Percentiles rank a stretch among this genome's conserved stretches.
Evolutionary conservation across 2,888 invertebrate species (phyloP).

Genomic region (Idaea biselata): DNA sequence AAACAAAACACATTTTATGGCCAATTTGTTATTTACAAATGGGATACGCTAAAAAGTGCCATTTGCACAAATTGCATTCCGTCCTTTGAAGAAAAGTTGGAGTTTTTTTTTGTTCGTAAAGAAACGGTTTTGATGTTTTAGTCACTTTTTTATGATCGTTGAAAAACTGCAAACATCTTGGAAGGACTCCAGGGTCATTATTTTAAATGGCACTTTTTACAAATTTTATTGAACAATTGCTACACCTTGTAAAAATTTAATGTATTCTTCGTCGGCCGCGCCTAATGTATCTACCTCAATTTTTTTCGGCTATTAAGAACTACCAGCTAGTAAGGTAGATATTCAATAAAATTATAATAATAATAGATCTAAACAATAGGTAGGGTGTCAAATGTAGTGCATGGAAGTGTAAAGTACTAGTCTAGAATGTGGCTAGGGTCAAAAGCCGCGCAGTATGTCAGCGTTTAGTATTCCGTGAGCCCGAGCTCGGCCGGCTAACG

Average conservation of each 20-base stretch:
- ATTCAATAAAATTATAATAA: not conserved
- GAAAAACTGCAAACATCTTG: slow-evolving; percentile 54
- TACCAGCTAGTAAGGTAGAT: slow-evolving; percentile 21
- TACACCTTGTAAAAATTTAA: slow-evolving; percentile 22
- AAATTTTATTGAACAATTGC: slow-evolving; percentile 3
- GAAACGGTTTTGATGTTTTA: slow-evolving; percentile 16
- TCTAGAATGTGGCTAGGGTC: slow-evolving; percentile 79
- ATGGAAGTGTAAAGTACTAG: slow-evolving; percentile 69
- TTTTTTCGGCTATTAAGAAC: slow-evolving; percentile 6
- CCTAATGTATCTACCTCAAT: not conserved
- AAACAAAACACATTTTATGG: slow-evolving; percentile 56
- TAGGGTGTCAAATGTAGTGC: slow-evolving; percentile 44
- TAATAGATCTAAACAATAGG: not conserved
- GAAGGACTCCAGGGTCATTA: slow-evolving; percentile 35
- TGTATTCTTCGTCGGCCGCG: not conserved
- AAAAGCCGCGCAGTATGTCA: slow-evolving; percentile 80
- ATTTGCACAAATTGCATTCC: slow-evolving; percentile 68
- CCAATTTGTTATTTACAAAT: slow-evolving; percentile 45
- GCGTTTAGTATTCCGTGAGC: slow-evolving; percentile 79
- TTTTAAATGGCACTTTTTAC: slow-evolving; percentile 27
- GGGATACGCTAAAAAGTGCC: slow-evolving; percentile 54
- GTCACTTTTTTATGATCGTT: slow-evolving; percentile 32
- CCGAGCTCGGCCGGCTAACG: slow-evolving; percentile 71
- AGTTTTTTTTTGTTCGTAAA: slow-evolving; percentile 27
- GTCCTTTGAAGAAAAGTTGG: slow-evolving; percentile 43